Conservation (phyloP, 1,140 invertebrate genomes). For the Cotesia glomerata region DNA sequence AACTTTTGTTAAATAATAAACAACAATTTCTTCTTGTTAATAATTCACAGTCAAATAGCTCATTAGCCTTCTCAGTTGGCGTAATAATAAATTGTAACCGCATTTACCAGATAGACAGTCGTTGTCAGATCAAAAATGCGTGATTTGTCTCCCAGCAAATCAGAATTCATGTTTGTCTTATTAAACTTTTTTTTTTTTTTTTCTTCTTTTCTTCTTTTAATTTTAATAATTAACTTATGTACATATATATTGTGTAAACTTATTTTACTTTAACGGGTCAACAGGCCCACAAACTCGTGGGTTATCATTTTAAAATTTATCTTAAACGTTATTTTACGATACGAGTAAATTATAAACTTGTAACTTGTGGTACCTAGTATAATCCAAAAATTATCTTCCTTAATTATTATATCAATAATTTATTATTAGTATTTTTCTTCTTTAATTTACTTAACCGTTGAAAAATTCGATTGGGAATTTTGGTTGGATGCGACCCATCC, state of each 20-base stretch:
- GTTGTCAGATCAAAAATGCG: constrained; percentile 16
- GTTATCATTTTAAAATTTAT: neutral
- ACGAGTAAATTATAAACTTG: constrained; percentile 35
- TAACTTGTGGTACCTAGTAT: constrained; percentile 18
- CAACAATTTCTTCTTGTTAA: constrained; percentile 21
- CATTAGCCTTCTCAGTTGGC: neutral
- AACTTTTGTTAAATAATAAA: constrained; percentile 2
- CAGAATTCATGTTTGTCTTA: constrained; percentile 17
- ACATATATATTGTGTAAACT: constrained; percentile 39
- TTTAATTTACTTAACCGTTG: constrained; percentile 66
- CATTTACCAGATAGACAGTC: constrained; percentile 6
- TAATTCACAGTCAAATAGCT: constrained; percentile 29
- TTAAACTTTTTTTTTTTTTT: neutral
- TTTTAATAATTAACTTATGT: constrained; percentile 35
- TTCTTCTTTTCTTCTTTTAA: constrained; percentile 16
- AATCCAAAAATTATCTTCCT: neutral
- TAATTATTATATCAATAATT: neutral
- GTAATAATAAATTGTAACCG: constrained; percentile 17
- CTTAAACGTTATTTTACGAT: neutral
- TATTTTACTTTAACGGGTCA: constrained; percentile 36
- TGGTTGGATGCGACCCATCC: constrained; percentile 87
- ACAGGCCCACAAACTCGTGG: constrained; percentile 22
- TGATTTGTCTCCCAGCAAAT: constrained; percentile 35
- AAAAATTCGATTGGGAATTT: constrained; percentile 70
- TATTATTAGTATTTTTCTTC: neutral